Percentiles rank a stretch among this genome's conserved stretches.
These are phyloP conservation scores for Pemphredon lugubris DNA, from an alignment of 2,888 invertebrate genomes.

Conservation along the genomic window DNA sequence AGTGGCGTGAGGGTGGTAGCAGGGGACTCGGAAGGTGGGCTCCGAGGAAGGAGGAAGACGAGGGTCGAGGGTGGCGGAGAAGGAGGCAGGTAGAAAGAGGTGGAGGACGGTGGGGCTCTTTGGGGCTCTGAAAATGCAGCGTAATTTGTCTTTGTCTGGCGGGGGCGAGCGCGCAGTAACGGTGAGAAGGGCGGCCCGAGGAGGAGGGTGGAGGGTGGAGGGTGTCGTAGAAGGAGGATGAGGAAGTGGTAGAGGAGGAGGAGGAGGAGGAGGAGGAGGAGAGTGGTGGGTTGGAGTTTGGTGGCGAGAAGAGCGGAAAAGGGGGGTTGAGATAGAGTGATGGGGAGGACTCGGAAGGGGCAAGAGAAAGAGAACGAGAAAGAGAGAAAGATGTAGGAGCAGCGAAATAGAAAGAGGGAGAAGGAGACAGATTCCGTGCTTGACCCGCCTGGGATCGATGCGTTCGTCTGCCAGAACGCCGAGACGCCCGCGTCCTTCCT, in stretches of 20 bases:
- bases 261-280: conserved; percentile 34
- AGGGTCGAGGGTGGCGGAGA: conserved; percentile 57
- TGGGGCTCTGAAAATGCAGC: conserved; percentile 81
- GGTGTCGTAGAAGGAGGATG: conserved; percentile 41
- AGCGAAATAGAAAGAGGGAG: conserved; percentile 53
- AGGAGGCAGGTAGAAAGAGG: conserved; percentile 57
- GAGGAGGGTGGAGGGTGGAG: conserved; percentile 32
- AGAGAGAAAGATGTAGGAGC: conserved; percentile 36
- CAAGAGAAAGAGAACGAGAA: conserved; percentile 56
- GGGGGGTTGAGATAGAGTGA: conserved; percentile 53
- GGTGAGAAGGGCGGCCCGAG: conserved; percentile 68
- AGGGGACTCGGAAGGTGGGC: conserved; percentile 47
- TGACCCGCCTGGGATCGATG: conserved; percentile 81
- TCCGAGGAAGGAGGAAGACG: conserved; percentile 57
- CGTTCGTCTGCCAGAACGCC: conserved; percentile 81
- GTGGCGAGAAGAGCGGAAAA: conserved; percentile 57
- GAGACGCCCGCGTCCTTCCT: conserved; percentile 79
- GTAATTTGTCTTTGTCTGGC: conserved; percentile 81
- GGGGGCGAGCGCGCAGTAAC: conserved; percentile 76
- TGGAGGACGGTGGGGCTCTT: conserved; percentile 71
- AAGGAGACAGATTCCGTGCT: conserved; percentile 79
- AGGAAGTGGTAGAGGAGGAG: conserved; percentile 18
- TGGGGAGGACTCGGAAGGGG: conserved; percentile 55
- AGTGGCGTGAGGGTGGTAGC: conserved; percentile 60
- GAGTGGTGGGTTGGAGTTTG: conserved; percentile 52